phyloP scores from a whole-genome alignment of 2,797 vertebrate genomes.

The Oreochromis grahami region DNA sequence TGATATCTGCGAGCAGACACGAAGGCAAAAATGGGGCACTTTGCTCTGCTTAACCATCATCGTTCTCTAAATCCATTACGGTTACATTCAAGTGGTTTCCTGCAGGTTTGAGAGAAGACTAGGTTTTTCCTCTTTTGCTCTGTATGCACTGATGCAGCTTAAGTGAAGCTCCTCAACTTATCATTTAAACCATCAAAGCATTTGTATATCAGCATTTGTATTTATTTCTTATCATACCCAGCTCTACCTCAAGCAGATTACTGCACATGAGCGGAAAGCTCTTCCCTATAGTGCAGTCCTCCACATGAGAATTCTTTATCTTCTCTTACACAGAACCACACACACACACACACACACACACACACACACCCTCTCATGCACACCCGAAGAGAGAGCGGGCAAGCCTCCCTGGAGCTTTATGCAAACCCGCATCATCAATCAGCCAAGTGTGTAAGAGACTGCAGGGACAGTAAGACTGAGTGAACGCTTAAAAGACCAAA shows the following conservation, averaged over 20 bases:
- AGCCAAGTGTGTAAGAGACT: slow-evolving; percentile 47
- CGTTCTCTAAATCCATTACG: not conserved
- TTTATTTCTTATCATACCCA: not conserved
- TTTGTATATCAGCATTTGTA: not conserved
- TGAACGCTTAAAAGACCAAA: slow-evolving; percentile 59
- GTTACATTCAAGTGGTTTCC: not conserved
- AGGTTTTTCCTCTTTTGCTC: not conserved
- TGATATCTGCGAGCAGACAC: not conserved
- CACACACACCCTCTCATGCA: not conserved
- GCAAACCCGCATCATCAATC: slow-evolving; percentile 69
- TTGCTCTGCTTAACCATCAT: not conserved
- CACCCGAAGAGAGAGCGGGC: not conserved
- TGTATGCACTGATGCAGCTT: not conserved
- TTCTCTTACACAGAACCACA: not conserved
- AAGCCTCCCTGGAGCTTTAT: slow-evolving; percentile 26
- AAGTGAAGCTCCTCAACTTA: not conserved
- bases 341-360: not conserved
- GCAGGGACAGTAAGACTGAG: slow-evolving; percentile 50
- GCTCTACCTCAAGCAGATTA: not conserved
- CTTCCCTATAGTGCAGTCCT: not conserved
- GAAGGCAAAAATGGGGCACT: not conserved
- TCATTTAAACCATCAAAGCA: not conserved
- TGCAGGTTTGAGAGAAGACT: not conserved
- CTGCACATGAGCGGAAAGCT: not conserved
- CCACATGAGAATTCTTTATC: slow-evolving; percentile 11